These are phyloP conservation scores for Caenorhabditis uteleia DNA, from an alignment of 2,888 invertebrate species.

Conservation along the genomic window DNA sequence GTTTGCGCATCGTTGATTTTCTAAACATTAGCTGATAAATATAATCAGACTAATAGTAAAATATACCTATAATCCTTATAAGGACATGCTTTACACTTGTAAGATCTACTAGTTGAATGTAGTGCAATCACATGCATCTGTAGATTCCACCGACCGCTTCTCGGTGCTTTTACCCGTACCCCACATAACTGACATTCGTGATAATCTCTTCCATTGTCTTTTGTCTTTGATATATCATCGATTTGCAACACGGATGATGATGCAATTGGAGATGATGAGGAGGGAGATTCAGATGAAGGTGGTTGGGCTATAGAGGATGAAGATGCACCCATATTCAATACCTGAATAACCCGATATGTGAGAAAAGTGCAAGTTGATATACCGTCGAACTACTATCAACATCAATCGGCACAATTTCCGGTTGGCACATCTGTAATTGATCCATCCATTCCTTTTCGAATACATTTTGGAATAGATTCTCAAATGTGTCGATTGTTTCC, in stretches of 20 bases:
- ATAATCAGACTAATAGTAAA: no score
- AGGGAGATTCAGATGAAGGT: no score
- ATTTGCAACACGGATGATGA: background rate
- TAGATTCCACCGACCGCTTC: conserved; percentile 49
- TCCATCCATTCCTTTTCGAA: no score
- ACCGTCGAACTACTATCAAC: conserved; percentile 8
- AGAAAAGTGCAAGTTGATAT: background rate
- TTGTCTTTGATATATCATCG: background rate
- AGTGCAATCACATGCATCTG: conserved; percentile 53
- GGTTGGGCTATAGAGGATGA: no score
- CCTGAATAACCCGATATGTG: no score
- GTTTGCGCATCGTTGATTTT: conserved; percentile 44
- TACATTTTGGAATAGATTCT: no score
- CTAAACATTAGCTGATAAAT: conserved; percentile 6
- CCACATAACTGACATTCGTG: conserved; percentile 41
- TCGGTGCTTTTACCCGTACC: conserved; percentile 40
- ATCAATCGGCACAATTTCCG: conserved; percentile 26
- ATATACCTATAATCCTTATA: conserved; percentile 37
- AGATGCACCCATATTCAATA: no score
- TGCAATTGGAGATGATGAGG: background rate
- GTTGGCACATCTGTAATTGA: conserved; percentile 3
- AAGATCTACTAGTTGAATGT: conserved; percentile 35
- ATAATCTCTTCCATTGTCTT: conserved; percentile 16
- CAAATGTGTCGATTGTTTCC: no score
- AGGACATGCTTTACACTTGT: conserved; percentile 33